These are phyloP conservation scores for Helicolenus hilgendorfi DNA, from an alignment of 2,797 vertebrate species.

Conservation along the genomic window DNA sequence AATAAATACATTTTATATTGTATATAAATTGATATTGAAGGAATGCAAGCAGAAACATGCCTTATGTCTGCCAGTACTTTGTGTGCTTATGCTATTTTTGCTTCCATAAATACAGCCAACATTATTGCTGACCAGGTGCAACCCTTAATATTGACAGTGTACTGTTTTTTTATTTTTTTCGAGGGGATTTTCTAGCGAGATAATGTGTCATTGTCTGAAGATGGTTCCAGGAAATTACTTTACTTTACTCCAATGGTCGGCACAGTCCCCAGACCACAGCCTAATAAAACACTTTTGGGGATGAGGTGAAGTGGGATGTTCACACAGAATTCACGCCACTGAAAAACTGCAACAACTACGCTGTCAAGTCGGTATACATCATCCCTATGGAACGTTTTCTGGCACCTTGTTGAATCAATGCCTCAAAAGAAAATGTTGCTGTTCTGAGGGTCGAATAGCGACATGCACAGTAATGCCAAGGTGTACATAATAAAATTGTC, in stretches of 20 bases:
- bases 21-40: neutral
- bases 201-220: constrained; percentile 70
- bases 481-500: constrained; percentile 65
- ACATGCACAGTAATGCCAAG: constrained; percentile 16
- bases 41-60: constrained; percentile 21
- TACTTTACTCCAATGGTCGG: constrained; percentile 55
- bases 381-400: constrained; percentile 24
- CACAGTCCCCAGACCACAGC: constrained; percentile 61
- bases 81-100: constrained; percentile 34
- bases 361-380: constrained; percentile 52
- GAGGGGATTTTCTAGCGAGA: constrained; percentile 38
- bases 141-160: constrained; percentile 26
- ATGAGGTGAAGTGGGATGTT: constrained; percentile 56
- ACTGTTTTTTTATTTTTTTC: neutral
- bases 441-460: neutral
- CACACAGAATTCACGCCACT: constrained; percentile 25
- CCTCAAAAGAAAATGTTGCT: neutral
- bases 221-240: constrained; percentile 72
- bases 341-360: constrained; percentile 36
- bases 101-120: constrained; percentile 55
- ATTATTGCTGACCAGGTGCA: constrained; percentile 56
- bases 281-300: constrained; percentile 71
- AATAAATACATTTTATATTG: neutral
- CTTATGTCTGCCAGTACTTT: constrained; percentile 1
- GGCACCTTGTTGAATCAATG: constrained; percentile 41